A percentile compares a stretch with the other conserved stretches of the same genome.
Conservation (phyloP, 2,888 invertebrate species). For the Dusona sp. region DNA sequence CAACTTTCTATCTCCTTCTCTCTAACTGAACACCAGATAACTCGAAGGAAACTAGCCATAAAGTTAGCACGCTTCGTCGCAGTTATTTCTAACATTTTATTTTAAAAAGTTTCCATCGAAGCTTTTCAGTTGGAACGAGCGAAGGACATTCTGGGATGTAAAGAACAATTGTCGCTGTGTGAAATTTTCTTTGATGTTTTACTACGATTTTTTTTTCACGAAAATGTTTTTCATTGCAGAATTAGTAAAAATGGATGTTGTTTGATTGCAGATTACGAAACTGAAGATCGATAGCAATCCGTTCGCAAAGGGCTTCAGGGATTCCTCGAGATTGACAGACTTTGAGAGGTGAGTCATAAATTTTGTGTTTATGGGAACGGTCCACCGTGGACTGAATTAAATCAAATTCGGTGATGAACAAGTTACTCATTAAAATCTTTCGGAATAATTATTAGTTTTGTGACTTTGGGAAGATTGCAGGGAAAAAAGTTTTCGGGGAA, state of each 20-base stretch:
- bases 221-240: not conserved
- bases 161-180: not conserved
- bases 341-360: constrained; percentile 88
- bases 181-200: not conserved
- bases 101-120: not conserved
- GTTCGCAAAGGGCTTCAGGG: constrained; percentile 93
- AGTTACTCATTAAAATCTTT: not conserved
- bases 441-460: no score
- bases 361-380: constrained; percentile 30
- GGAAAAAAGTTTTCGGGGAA: not conserved
- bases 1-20: not conserved
- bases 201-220: not conserved
- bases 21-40: constrained; percentile 18
- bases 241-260: not conserved
- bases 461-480: no score
- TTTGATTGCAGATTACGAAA: constrained; percentile 90
- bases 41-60: constrained; percentile 24
- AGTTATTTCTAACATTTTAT: not conserved
- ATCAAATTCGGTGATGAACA: not conserved
- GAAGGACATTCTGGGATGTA: not conserved
- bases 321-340: constrained; percentile 92
- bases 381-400: no score
- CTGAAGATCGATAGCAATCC: constrained; percentile 94
- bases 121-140: not conserved
- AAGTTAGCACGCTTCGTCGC: not conserved